Evolutionary conservation across 2,113 vertebrate genomes (phyloP).

Genomic region (Chaetura pelagica): DNA sequence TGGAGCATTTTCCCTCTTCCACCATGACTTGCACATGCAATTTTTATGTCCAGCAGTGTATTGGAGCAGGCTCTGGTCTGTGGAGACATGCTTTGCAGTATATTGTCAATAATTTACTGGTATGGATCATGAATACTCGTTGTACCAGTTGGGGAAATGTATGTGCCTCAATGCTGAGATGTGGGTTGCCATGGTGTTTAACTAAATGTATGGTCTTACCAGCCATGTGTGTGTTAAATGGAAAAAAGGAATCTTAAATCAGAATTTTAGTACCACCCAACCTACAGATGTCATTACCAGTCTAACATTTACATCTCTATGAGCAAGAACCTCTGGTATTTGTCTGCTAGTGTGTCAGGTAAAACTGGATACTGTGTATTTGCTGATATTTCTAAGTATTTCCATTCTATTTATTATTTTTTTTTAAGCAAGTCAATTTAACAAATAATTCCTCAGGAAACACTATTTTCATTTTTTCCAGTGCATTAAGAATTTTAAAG

Average conservation of each 20-base stretch:
- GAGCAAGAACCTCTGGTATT: neutral
- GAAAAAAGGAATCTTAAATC: neutral
- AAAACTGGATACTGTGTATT: neutral
- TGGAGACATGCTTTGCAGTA: conserved; percentile 20
- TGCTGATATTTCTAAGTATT: neutral
- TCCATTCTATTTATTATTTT: neutral
- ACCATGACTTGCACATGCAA: conserved; percentile 2
- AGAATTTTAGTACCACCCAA: conserved; percentile 8
- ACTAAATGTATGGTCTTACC: conserved; percentile 18
- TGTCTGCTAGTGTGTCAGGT: neutral
- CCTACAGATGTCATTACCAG: neutral
- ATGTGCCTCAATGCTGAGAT: neutral
- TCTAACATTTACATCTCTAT: neutral
- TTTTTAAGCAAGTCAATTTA: neutral
- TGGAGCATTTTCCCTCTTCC: neutral
- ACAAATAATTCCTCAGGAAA: neutral
- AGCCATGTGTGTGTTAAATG: neutral
- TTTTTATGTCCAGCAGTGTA: conserved; percentile 46
- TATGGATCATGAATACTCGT: conserved; percentile 1
- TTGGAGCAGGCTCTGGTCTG: neutral
- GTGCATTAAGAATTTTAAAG: neutral
- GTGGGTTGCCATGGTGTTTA: neutral
- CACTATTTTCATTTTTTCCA: neutral
- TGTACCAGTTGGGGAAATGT: neutral
- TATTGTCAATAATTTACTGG: conserved; percentile 50